phyloP scores from a whole-genome alignment of 2,797 vertebrate genomes.

The Oceanodroma leucorhoa region DNA sequence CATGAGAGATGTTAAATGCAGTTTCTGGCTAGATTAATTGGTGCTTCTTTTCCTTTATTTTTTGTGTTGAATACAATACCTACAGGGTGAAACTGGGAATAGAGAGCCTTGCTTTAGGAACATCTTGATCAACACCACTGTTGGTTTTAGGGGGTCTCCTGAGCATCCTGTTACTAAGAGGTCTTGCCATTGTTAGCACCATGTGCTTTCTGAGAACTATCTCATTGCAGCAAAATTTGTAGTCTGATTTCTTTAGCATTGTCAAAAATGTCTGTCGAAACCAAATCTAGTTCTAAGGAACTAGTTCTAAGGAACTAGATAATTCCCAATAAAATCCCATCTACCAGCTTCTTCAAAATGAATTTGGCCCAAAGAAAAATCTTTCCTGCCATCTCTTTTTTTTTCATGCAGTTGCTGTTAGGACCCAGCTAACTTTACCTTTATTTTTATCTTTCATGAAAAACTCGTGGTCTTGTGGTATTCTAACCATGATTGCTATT shows the following conservation, averaged over 20 bases:
- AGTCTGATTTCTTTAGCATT: background rate
- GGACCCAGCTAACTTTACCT: background rate
- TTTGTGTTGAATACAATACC: background rate
- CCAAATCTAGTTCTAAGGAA: background rate
- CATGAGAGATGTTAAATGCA: background rate
- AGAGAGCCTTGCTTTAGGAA: background rate
- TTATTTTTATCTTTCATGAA: background rate
- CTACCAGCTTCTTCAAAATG: background rate
- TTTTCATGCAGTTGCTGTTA: background rate
- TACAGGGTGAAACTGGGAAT: background rate
- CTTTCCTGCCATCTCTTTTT: background rate
- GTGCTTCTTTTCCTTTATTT: background rate
- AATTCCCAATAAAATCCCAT: background rate
- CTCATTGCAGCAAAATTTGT: background rate
- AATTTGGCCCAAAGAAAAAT: background rate
- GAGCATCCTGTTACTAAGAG: background rate
- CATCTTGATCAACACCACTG: background rate
- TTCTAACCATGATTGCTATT: background rate
- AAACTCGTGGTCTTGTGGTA: background rate
- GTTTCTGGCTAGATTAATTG: background rate
- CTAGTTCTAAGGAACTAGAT: background rate
- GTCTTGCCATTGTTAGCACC: background rate
- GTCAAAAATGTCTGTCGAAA: background rate
- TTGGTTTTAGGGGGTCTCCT: background rate
- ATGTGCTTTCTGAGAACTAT: background rate